Evolutionary conservation across 2,113 vertebrate genomes (phyloP).

Genomic region (Egretta garzetta): DNA sequence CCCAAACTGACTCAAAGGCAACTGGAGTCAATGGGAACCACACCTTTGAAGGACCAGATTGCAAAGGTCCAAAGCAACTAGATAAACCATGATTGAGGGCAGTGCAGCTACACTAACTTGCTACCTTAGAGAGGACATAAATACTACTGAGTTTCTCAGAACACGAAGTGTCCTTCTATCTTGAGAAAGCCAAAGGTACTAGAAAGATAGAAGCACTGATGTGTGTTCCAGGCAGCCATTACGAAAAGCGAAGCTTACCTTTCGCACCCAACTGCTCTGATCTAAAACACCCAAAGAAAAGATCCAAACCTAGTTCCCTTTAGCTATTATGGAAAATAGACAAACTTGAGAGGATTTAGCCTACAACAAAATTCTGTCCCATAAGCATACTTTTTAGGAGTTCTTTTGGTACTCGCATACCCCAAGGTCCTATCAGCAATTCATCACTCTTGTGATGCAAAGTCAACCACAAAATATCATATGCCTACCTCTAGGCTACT

Average conservation of each 20-base stretch:
- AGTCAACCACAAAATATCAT: neutral
- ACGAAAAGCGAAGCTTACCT: neutral
- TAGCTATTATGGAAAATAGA: neutral
- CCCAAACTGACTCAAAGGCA: neutral
- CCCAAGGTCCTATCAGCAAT: neutral
- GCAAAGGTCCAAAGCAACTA: neutral
- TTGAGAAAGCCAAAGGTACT: neutral
- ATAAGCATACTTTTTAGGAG: neutral
- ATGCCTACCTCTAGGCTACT: conserved; percentile 17
- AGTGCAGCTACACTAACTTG: neutral
- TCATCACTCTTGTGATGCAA: neutral
- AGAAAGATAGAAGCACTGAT: neutral
- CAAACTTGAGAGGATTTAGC: neutral
- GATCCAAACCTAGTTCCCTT: neutral
- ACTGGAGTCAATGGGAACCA: neutral
- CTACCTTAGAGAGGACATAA: neutral
- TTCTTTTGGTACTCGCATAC: neutral
- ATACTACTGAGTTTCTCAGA: neutral
- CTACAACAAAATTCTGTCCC: neutral
- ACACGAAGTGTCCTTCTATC: neutral
- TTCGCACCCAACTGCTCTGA: neutral
- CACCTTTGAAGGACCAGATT: neutral
- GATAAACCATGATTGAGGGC: neutral
- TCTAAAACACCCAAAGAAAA: neutral
- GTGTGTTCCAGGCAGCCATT: neutral